phyloP scores from a whole-genome alignment of 2,113 vertebrate species.

The Petrocephalus zakoni region DNA sequence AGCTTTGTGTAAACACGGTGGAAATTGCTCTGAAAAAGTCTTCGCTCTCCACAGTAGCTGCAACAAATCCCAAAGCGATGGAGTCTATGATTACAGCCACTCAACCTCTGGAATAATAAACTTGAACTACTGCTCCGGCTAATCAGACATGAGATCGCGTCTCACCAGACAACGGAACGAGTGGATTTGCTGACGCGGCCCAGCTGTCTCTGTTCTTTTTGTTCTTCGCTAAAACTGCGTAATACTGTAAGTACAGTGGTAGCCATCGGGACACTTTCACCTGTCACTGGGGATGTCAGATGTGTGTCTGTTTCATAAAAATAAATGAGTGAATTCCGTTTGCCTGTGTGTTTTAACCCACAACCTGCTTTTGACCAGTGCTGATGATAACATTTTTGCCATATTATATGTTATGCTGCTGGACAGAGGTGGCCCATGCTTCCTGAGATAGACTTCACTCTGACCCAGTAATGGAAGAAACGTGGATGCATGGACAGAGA shows the following conservation, averaged over 20 bases:
- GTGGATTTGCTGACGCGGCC: constrained; percentile 17
- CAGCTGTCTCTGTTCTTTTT: constrained; percentile 17
- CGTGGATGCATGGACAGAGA: background rate
- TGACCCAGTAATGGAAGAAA: background rate
- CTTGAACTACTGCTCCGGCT: constrained; percentile 26
- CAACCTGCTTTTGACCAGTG: background rate
- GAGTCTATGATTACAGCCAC: constrained; percentile 37
- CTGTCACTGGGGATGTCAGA: background rate
- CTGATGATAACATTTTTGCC: background rate
- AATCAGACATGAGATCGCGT: constrained; percentile 36
- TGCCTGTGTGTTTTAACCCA: background rate
- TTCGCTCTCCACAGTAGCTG: constrained; percentile 33
- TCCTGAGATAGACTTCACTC: background rate
- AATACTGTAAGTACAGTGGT: background rate
- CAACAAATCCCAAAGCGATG: constrained; percentile 34
- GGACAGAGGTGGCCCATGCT: background rate
- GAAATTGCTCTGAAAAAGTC: constrained; percentile 41
- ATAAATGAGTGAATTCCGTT: background rate
- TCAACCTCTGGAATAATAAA: constrained; percentile 40
- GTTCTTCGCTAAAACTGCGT: background rate
- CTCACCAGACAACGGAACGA: constrained; percentile 20
- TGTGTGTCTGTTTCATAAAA: background rate
- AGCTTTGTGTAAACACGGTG: constrained; percentile 45
- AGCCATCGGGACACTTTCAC: background rate
- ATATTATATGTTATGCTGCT: background rate